A percentile compares a stretch with the other conserved stretches of the same genome.
These are phyloP conservation scores for Erebia epiphron DNA, from an alignment of 2,888 invertebrate genomes.

Conservation along the genomic window DNA sequence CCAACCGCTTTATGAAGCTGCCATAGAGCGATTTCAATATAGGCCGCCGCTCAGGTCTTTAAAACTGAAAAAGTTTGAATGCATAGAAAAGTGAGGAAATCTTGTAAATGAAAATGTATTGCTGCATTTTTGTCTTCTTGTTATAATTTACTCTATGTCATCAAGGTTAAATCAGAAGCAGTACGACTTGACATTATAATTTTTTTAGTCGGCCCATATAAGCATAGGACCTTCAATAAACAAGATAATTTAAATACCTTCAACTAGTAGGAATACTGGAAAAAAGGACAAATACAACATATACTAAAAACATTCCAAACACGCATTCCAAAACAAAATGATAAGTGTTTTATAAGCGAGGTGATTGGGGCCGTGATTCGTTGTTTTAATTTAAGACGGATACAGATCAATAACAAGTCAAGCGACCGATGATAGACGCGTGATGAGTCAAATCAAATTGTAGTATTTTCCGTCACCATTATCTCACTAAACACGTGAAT, in stretches of 20 bases:
- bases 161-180: neutral
- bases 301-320: conserved; percentile 29
- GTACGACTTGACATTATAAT: conserved; percentile 9
- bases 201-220: neutral
- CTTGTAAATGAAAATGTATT: too few relatives aligned
- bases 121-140: too few relatives aligned
- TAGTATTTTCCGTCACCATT: too few relatives aligned
- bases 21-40: too few relatives aligned
- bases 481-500: too few relatives aligned
- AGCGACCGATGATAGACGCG: too few relatives aligned
- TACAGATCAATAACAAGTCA: neutral
- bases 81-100: too few relatives aligned
- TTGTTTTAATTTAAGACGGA: neutral
- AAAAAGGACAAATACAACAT: conserved; percentile 23
- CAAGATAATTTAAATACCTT: neutral
- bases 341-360: conserved; percentile 27
- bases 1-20: too few relatives aligned
- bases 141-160: neutral
- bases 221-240: neutral
- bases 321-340: conserved; percentile 34
- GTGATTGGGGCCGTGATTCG: conserved; percentile 15
- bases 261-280: conserved; percentile 28
- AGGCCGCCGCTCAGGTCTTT: too few relatives aligned
- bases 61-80: too few relatives aligned
- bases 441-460: too few relatives aligned